Evolutionary conservation across 2,113 vertebrate species (phyloP).

Genomic region (Xiphophorus maculatus): DNA sequence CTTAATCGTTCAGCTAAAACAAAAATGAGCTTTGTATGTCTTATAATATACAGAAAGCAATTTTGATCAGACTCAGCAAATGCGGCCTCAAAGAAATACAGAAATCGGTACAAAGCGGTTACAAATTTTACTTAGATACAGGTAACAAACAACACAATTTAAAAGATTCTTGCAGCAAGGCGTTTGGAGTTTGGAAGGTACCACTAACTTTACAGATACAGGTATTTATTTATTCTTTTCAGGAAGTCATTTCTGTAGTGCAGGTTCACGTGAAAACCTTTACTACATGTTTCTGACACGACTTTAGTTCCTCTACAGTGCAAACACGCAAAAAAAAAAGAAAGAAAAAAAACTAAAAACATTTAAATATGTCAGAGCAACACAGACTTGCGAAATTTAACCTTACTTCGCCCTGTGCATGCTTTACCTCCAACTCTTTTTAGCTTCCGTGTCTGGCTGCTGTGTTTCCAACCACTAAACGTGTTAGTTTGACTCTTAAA

Average conservation of each 20-base stretch:
- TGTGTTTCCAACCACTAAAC: not conserved
- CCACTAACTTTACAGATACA: no score
- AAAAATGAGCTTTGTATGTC: no score
- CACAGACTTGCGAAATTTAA: conserved; percentile 36
- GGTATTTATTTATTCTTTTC: not conserved
- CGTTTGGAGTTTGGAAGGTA: no score
- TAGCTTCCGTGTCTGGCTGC: not conserved
- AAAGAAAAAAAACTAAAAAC: not conserved
- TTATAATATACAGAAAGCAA: no score
- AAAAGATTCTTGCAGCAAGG: no score
- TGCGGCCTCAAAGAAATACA: no score
- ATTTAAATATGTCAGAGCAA: not conserved
- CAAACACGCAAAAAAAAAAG: not conserved
- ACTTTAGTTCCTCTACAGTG: not conserved
- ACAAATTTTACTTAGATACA: no score
- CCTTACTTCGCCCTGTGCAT: not conserved
- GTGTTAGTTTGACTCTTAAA: not conserved
- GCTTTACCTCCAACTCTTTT: conserved; percentile 2
- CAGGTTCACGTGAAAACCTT: not conserved
- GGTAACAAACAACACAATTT: no score
- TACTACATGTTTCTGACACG: not conserved
- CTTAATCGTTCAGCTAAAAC: no score
- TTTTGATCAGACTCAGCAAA: no score
- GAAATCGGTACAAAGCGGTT: no score
- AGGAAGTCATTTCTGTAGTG: not conserved